Percentiles rank a stretch among this genome's conserved stretches.
Conservation (phyloP, 2,797 vertebrate genomes). For the Chrysocyon brachyurus region DNA sequence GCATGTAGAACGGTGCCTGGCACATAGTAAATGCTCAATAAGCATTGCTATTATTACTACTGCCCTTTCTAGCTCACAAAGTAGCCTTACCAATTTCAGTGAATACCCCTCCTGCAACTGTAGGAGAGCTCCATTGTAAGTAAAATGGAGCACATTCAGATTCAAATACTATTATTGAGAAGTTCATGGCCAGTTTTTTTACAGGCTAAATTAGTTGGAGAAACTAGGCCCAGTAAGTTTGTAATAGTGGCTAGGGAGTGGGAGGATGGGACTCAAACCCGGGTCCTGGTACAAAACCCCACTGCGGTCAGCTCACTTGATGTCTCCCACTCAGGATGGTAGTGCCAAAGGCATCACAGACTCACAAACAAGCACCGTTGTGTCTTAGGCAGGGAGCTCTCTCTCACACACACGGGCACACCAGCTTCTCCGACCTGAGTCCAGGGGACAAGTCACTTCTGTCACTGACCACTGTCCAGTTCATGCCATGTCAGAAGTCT, state of each 20-base stretch:
- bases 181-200: not conserved
- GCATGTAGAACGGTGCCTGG: not conserved
- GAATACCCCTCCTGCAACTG: not conserved
- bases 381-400: not conserved
- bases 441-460: not conserved
- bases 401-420: fast-evolving
- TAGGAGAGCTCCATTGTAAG: not conserved
- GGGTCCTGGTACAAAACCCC: not conserved
- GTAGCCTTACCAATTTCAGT: not conserved
- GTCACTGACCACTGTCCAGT: not conserved
- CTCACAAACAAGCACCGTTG: not conserved
- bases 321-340: not conserved
- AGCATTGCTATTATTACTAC: not conserved
- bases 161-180: not conserved
- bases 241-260: not conserved
- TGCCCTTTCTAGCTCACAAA: slow-evolving; percentile 20
- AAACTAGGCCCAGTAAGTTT: not conserved
- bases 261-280: not conserved
- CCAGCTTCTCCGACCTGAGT: not conserved
- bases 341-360: not conserved
- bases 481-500: not conserved
- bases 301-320: not conserved
- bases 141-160: not conserved
- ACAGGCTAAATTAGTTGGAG: not conserved
- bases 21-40: not conserved